A percentile compares a stretch with the other conserved stretches of the same genome.
These are phyloP conservation scores for Cyprinus carpio DNA, from an alignment of 2,113 vertebrate genomes.

Conservation along the genomic window DNA sequence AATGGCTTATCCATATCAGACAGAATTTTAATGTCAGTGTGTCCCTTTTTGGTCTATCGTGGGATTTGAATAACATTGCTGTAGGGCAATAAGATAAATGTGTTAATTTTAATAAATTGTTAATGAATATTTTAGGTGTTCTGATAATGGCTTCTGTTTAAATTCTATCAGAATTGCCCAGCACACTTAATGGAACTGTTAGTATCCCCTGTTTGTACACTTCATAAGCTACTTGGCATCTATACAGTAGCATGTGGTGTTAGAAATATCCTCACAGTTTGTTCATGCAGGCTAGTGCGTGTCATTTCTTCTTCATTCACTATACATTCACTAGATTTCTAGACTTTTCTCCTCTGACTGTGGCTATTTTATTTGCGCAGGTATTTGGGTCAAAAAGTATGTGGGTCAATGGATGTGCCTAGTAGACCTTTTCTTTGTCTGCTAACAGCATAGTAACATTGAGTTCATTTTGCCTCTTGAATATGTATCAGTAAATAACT, in stretches of 20 bases:
- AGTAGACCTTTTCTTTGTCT: constrained; percentile 6
- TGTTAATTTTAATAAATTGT: background rate
- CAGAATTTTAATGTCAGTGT: background rate
- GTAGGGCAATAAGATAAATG: background rate
- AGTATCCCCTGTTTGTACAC: background rate
- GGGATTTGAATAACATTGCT: background rate
- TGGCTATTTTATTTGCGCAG: constrained; percentile 19
- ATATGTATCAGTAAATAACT: background rate
- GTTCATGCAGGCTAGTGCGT: background rate
- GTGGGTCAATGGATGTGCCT: constrained; percentile 25
- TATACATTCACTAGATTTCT: too few relatives aligned
- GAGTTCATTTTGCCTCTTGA: constrained; percentile 6
- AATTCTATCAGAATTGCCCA: background rate
- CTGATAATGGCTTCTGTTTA: background rate
- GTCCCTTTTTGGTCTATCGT: background rate
- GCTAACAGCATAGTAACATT: background rate
- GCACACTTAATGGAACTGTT: background rate
- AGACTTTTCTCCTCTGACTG: background rate
- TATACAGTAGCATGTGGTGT: background rate
- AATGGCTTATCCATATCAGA: background rate
- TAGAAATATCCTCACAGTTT: constrained; percentile 26
- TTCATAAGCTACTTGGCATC: background rate
- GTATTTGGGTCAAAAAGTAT: constrained; percentile 36
- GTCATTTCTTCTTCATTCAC: background rate
- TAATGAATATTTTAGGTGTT: constrained; percentile 2